Evolutionary conservation across 2,888 invertebrate species (phyloP).

Genomic region (Frankliniella intonsa): DNA sequence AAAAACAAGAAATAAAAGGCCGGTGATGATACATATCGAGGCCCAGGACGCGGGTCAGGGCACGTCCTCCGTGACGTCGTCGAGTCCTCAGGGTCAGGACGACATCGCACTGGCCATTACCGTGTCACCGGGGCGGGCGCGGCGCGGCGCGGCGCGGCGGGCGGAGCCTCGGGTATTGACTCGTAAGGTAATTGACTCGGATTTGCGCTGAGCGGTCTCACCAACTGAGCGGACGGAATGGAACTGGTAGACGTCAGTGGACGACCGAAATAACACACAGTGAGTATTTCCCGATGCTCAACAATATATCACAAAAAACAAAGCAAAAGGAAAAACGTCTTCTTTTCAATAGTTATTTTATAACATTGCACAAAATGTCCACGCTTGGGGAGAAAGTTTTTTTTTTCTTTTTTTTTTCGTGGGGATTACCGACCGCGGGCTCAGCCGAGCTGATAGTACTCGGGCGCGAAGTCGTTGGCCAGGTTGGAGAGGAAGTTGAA

Average conservation of each 20-base stretch:
- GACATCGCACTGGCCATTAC: too few relatives aligned
- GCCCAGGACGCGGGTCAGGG: too few relatives aligned
- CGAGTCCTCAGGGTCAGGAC: too few relatives aligned
- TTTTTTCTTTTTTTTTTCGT: background rate
- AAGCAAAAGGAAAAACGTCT: background rate
- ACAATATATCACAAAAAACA: background rate
- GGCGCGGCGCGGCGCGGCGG: background rate
- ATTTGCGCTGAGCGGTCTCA: background rate
- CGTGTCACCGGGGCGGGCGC: too few relatives aligned
- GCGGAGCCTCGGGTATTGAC: background rate
- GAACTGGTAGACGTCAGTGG: background rate
- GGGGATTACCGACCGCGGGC: constrained; percentile 35
- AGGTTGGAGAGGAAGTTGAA: constrained; percentile 90
- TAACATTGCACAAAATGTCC: too few relatives aligned
- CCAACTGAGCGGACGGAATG: constrained; percentile 10
- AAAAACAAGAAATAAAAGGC: too few relatives aligned
- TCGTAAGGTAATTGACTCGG: background rate
- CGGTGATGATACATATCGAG: too few relatives aligned
- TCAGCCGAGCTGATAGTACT: constrained; percentile 76
- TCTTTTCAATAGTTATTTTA: background rate
- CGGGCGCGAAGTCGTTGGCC: constrained; percentile 88
- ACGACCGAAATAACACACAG: background rate
- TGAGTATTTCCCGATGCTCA: too few relatives aligned
- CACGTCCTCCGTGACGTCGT: too few relatives aligned
- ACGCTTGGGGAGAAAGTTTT: background rate